These are phyloP conservation scores for Astropecten irregularis DNA, from an alignment of 53 echinoderm and acorn worm species.

Conservation along the genomic window DNA sequence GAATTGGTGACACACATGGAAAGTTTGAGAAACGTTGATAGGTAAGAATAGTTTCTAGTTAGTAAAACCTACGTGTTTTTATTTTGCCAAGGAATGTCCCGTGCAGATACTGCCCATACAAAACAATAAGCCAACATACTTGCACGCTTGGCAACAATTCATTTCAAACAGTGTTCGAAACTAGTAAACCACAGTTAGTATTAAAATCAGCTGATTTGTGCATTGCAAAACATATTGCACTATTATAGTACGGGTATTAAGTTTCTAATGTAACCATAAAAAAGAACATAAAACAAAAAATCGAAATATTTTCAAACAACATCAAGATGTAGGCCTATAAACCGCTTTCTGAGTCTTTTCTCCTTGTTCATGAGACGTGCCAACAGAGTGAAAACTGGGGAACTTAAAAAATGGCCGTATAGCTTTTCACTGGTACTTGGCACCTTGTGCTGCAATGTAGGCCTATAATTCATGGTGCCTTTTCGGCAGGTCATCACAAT, in stretches of 20 bases:
- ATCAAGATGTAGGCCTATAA: not conserved
- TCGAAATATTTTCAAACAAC: not conserved
- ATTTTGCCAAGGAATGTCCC: too few species aligned
- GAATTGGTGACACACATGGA: too few species aligned
- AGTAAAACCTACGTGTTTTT: too few species aligned
- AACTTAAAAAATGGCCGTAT: not conserved
- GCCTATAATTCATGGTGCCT: too few species aligned
- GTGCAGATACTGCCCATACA: not conserved
- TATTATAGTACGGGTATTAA: not conserved
- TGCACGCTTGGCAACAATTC: not conserved
- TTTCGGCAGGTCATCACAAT: too few species aligned
- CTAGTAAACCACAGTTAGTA: not conserved
- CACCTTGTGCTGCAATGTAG: too few species aligned
- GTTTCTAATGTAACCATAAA: not conserved
- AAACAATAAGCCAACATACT: not conserved
- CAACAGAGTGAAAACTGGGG: too few species aligned
- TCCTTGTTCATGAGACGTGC: too few species aligned
- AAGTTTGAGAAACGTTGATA: too few species aligned
- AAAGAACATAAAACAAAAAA: not conserved
- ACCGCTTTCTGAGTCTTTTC: not conserved
- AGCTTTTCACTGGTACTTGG: not conserved
- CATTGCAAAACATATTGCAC: constrained; percentile 18
- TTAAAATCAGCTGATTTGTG: not conserved
- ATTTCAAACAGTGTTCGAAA: not conserved
- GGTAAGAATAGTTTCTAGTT: too few species aligned